These are phyloP conservation scores for Pomacea maculata DNA, from an alignment of 1,140 invertebrate species.

Conservation along the genomic window DNA sequence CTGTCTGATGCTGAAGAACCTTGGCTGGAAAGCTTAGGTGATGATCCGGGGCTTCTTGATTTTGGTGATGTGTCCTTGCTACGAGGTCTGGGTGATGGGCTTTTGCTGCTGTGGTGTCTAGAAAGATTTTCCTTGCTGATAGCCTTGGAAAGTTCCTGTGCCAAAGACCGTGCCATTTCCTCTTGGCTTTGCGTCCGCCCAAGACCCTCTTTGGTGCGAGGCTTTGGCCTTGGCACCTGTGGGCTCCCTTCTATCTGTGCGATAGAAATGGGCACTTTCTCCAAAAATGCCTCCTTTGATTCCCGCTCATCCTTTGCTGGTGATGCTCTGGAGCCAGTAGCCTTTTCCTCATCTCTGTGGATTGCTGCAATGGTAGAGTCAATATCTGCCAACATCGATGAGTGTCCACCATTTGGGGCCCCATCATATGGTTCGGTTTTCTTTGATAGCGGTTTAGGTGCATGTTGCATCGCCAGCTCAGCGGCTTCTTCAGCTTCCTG, in stretches of 20 bases:
- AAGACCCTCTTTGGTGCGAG: background rate
- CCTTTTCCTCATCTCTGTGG: slow-evolving; percentile 6
- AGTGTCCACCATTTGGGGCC: background rate
- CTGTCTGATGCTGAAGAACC: background rate
- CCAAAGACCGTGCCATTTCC: slow-evolving; percentile 1
- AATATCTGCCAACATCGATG: slow-evolving; percentile 30
- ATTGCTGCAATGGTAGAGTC: slow-evolving; percentile 23
- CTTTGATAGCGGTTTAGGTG: background rate
- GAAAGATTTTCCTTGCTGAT: slow-evolving; percentile 5
- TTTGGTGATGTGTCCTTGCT: slow-evolving; percentile 12
- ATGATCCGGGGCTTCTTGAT: background rate
- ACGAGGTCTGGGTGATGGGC: background rate
- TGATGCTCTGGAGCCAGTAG: background rate
- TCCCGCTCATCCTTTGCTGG: background rate
- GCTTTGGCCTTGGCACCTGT: background rate
- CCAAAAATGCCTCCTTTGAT: background rate
- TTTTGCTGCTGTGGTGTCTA: slow-evolving; percentile 9
- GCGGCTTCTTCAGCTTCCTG: background rate
- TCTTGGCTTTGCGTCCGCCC: slow-evolving; percentile 1
- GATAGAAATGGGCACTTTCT: background rate
- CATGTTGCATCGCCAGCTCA: background rate
- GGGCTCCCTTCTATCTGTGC: background rate
- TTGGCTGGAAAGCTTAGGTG: slow-evolving; percentile 6
- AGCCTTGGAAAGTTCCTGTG: slow-evolving; percentile 8
- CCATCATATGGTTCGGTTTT: background rate